Conservation (phyloP, 2,797 vertebrate species). For the Gallirallus australis region DNA sequence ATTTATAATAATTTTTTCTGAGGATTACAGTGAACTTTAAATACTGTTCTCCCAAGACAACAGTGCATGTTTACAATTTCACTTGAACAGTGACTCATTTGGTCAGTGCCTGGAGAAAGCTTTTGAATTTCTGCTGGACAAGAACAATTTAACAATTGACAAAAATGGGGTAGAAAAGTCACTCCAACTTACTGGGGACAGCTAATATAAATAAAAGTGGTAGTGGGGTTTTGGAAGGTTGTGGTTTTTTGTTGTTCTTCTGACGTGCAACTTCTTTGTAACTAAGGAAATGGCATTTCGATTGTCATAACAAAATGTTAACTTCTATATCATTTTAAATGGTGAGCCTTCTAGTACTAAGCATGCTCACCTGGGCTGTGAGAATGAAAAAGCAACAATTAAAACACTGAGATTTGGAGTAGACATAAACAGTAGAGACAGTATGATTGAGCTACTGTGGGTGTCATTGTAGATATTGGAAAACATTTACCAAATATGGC, state of each 20-base stretch:
- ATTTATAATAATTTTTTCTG: not conserved
- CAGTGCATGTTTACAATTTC: accelerated
- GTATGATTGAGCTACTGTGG: not conserved
- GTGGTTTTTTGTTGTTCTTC: not conserved
- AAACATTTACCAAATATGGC: not conserved
- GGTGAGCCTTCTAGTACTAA: not conserved
- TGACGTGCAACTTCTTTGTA: not conserved
- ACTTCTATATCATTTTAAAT: not conserved
- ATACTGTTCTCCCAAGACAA: not conserved
- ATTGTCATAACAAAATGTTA: not conserved
- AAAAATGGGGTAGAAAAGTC: not conserved
- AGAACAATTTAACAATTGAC: not conserved
- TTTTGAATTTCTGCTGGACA: not conserved
- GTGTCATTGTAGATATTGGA: not conserved
- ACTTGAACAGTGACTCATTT: not conserved
- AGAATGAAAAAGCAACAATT: not conserved
- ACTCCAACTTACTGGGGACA: not conserved
- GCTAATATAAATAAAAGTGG: not conserved
- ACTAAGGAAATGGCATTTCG: not conserved
- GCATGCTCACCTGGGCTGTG: not conserved
- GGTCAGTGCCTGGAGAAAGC: not conserved
- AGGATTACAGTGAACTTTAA: not conserved
- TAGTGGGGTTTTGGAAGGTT: not conserved
- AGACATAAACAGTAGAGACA: not conserved
- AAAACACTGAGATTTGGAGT: not conserved